Percentiles rank a stretch among this genome's conserved stretches.
phyloP scores from a whole-genome alignment of 1,140 invertebrate genomes.

The Copidosoma floridanum region DNA sequence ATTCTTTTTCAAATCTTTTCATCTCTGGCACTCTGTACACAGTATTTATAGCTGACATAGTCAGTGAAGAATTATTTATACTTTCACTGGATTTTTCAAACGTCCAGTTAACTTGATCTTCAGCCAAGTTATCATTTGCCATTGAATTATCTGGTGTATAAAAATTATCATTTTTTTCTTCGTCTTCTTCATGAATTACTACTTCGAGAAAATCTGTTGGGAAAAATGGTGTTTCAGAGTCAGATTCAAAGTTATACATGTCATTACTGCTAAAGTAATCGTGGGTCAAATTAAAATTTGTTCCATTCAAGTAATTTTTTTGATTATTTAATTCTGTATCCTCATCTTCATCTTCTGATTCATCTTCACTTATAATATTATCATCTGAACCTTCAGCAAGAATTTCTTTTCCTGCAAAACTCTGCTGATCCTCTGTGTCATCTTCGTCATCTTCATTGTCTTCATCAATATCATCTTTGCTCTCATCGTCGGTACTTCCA shows the following conservation, averaged over 20 bases:
- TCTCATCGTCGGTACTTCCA: neutral
- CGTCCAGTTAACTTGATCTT: neutral
- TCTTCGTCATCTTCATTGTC: neutral
- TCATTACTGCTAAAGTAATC: too few species aligned
- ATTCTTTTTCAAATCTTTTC: conserved; percentile 3
- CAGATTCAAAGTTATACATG: neutral
- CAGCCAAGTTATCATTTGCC: neutral
- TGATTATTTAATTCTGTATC: neutral
- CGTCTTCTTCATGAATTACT: conserved; percentile 19
- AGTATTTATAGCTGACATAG: neutral
- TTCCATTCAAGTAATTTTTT: too few species aligned
- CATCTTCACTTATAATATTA: neutral
- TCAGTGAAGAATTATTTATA: neutral
- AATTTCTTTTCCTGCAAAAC: too few species aligned
- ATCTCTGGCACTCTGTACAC: conserved; percentile 1
- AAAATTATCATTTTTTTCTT: neutral
- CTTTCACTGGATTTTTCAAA: neutral
- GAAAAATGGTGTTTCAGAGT: neutral
- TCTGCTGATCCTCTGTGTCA: too few species aligned
- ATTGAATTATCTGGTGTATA: neutral
- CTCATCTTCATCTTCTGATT: neutral
- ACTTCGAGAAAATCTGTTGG: conserved; percentile 12
- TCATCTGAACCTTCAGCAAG: neutral
- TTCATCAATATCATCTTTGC: neutral
- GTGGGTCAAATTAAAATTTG: too few species aligned